Evolutionary conservation across 2,888 invertebrate species (phyloP), one percentile per base, ranked within the genome.

Genomic region (Eurois occulta): DNA sequence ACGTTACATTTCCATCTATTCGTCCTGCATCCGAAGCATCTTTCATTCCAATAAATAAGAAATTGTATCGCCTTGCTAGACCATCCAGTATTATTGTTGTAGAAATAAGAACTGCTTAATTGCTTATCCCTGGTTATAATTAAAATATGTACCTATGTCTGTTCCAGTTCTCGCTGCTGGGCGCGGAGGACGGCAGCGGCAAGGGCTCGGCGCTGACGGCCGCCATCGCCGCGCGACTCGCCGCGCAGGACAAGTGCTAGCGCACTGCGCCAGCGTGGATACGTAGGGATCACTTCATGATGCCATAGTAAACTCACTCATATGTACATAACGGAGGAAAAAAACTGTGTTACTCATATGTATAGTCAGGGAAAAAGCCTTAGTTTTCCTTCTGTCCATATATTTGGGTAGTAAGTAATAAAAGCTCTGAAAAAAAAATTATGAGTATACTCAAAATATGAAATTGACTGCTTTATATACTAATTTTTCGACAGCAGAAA

Each of bases 171-270:
- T 97, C 97, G 35, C 92, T 98, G 72, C 95, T 98, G 86, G 95
- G 97, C 75, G 98, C 98, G 0, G 98, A 98, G 91, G 98, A 98
- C 94, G 98, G 98, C 68, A 98, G 98, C 92, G 98, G 98, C 43
- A 98, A 98, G 91, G 98, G 98, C 16, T 98, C 98, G 2, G 98
- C 98, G 4, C 95, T 98, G 62, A 98, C 98, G 1, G 98, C 98
- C 46, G 98, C 98, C 81, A 98, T 98, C 86, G 98, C 98, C 0
- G 96, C 97, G 41, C 96, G 97, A 85, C 92, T 97, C 76, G 95
- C 96, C 78, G 91, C 95, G 66, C 93, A 97, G 8, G 75, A 82
- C 69, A 5, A 0, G 13, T 16, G 81, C 69, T 91, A 90, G 83
- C 84, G 41, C n/a, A 35, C 5, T 21, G 58, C 73, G 60, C 32